Conservation (phyloP, 1,140 invertebrate species). For the Achroia grisella region DNA sequence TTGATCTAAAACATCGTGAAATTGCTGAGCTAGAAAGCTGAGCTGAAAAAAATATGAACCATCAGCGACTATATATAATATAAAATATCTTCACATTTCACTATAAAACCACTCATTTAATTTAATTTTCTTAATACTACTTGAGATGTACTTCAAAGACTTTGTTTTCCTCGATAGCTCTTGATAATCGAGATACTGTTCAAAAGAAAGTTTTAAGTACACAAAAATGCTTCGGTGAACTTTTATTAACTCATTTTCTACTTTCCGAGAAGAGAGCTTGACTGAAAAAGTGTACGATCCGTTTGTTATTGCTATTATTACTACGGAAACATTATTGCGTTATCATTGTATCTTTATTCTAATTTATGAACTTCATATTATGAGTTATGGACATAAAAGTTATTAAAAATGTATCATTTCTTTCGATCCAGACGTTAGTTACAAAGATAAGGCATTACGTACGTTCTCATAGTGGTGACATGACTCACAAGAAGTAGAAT, state of each 20-base stretch:
- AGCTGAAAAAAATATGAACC: too few relatives aligned
- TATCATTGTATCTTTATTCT: background rate
- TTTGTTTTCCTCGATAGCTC: conserved; percentile 15
- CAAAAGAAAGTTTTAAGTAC: conserved; percentile 14
- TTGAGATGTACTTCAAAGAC: conserved; percentile 17
- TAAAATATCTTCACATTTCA: background rate
- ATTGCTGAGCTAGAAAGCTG: too few relatives aligned
- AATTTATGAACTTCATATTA: too few relatives aligned
- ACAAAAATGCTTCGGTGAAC: conserved; percentile 14
- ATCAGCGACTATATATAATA: too few relatives aligned
- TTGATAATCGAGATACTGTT: conserved; percentile 20
- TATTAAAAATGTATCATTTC: too few relatives aligned
- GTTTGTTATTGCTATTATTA: conserved; percentile 5
- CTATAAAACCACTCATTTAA: conserved; percentile 11
- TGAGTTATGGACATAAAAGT: too few relatives aligned
- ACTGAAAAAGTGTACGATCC: conserved; percentile 5
- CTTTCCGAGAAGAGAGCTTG: conserved; percentile 9
- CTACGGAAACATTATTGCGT: too few relatives aligned
- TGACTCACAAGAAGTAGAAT: too few relatives aligned
- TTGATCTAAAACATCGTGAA: too few relatives aligned
- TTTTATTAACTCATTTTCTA: conserved; percentile 20
- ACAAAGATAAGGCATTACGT: too few relatives aligned
- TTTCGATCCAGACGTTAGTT: too few relatives aligned
- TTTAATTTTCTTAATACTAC: conserved; percentile 14
- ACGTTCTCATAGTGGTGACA: too few relatives aligned